phyloP scores from a whole-genome alignment of 1,140 invertebrate genomes.

The Chrysomallon squamiferum region DNA sequence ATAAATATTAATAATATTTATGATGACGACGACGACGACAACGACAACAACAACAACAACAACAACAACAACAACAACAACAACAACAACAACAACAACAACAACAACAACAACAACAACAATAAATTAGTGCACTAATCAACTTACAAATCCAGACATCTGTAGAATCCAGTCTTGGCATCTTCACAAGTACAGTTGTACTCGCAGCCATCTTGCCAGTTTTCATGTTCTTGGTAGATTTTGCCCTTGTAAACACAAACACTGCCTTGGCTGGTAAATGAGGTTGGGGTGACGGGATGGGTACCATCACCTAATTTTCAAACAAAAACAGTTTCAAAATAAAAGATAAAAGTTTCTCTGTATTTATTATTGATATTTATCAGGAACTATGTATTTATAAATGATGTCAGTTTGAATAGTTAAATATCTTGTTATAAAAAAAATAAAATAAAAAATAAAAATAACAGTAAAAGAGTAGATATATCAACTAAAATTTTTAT shows the following conservation, averaged over 20 bases:
- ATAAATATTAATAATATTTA: too few species aligned
- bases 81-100: too few species aligned
- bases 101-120: too few species aligned
- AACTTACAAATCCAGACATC: slow-evolving; percentile 1
- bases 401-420: not conserved
- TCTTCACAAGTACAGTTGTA: slow-evolving; percentile 1
- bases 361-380: not conserved
- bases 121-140: too few species aligned
- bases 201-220: not conserved
- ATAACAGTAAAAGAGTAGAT: too few species aligned
- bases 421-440: not conserved
- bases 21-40: too few species aligned
- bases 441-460: not conserved
- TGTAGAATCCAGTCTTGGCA: not conserved
- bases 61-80: too few species aligned
- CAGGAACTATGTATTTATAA: not conserved
- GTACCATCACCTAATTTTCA: not conserved
- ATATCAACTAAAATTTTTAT: too few species aligned
- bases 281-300: not conserved
- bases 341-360: not conserved
- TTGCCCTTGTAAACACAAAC: not conserved
- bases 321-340: not conserved
- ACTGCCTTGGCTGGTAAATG: not conserved
- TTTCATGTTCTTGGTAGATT: not conserved
- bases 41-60: too few species aligned